Evolutionary conservation across 92 coral and sea anemone genomes (phyloP).

Genomic region (Nematostella vectensis): DNA sequence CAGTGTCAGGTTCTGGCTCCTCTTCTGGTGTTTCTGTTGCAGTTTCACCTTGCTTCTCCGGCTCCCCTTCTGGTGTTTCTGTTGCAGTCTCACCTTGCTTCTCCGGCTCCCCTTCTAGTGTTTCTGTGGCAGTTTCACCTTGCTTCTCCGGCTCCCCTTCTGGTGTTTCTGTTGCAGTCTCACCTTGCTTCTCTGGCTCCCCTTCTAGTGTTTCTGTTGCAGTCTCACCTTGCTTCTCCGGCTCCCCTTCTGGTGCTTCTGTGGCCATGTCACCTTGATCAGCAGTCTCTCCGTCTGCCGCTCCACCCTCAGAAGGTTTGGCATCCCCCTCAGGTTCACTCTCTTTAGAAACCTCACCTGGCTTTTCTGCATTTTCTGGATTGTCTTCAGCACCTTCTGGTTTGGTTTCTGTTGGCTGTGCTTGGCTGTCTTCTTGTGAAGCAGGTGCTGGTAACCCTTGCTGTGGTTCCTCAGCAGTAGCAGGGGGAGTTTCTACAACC

Average conservation of each 20-base stretch:
- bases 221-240: slow-evolving; percentile 13
- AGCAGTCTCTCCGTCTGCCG: neutral
- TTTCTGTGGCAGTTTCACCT: too few species aligned
- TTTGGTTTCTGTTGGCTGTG: slow-evolving; percentile 5
- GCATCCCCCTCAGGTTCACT: neutral
- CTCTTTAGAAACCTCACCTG: slow-evolving; percentile 4
- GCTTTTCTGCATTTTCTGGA: neutral
- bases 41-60: slow-evolving; percentile 4
- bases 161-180: slow-evolving; percentile 5
- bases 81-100: neutral
- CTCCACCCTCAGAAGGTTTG: neutral
- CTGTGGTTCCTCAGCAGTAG: slow-evolving; percentile 2
- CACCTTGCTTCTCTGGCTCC: neutral
- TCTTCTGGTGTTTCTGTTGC: slow-evolving; percentile 15
- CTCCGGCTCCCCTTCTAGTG: neutral
- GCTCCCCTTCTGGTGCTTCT: too few species aligned
- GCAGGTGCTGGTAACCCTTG: slow-evolving; percentile 5
- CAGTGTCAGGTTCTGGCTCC: slow-evolving; percentile 11
- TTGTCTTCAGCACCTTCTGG: slow-evolving; percentile 4
- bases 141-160: slow-evolving; percentile 13
- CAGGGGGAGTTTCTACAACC: neutral
- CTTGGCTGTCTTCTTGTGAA: slow-evolving; percentile 11
- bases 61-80: slow-evolving; percentile 10
- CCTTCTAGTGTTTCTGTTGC: slow-evolving; percentile 4
- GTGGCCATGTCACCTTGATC: neutral